Evolutionary conservation across 2,888 invertebrate genomes (phyloP).

Genomic region (Habrosyne pyritoides): DNA sequence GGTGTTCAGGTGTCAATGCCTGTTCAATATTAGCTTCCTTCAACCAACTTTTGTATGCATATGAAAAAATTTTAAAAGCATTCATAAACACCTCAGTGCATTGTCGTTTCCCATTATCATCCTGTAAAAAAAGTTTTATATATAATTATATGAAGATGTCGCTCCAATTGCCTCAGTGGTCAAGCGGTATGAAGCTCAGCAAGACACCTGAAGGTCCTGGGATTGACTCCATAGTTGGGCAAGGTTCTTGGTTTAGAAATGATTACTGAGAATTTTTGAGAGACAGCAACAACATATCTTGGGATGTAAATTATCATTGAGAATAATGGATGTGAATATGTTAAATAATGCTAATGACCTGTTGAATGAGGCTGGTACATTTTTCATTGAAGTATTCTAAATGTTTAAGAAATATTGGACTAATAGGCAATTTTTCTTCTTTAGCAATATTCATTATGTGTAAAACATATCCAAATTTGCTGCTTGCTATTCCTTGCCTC

Average conservation of each 20-base stretch:
- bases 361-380: constrained; percentile 77
- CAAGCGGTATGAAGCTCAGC: no score
- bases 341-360: constrained; percentile 47
- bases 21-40: constrained; percentile 69
- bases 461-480: constrained; percentile 86
- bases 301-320: no score
- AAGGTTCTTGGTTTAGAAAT: no score
- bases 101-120: constrained; percentile 39
- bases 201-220: no score
- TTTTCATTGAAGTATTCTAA: constrained; percentile 85
- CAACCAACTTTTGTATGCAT: constrained; percentile 61
- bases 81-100: constrained; percentile 58
- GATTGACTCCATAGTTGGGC: no score
- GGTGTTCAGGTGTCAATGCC: constrained; percentile 74
- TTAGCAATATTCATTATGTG: constrained; percentile 87
- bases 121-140: constrained; percentile 54
- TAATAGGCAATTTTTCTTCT: constrained; percentile 85
- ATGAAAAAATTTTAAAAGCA: constrained; percentile 62
- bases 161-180: no score
- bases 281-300: no score
- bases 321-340: background rate
- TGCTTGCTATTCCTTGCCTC: constrained; percentile 83
- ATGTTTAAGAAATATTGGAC: constrained; percentile 83
- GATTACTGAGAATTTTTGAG: no score
- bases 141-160: no score